Evolutionary conservation across 2,113 vertebrate genomes (phyloP), one percentile per base, ranked within the genome.

Genomic region (Aviceda subcristata): DNA sequence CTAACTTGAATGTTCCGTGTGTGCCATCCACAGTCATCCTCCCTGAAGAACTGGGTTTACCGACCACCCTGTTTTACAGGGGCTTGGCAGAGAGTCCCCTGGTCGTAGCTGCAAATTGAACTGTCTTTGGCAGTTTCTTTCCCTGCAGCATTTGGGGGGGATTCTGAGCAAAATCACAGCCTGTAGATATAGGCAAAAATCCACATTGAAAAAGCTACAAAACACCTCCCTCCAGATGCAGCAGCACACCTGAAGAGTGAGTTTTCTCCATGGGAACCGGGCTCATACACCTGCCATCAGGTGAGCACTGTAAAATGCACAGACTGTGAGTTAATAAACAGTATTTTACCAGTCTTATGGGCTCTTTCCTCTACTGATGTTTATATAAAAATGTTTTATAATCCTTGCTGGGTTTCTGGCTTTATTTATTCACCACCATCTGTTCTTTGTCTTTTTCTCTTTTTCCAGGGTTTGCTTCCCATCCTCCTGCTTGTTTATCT

Each of bases 401-500:
- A 84, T 86, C 59, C 59, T 92, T 75, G 63, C 82, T 90, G 36
- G 66, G 18, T 87, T 97, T 95, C 94, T 95, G 88, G 45, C 71
- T 97, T 82, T 73, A 20, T 95, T 96, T 91, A 89, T 63, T 93
- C 80, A 80, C 27, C 41, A 78, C 55, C 85, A 59, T 89, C 79
- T 94, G 87, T 81, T 96, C 87, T 97, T 95, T 72, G 30, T 90
- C 81, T 92, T 78, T 85, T 86, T 71, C 66, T 73, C 53, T 91
- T 96, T 91, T 85, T 92, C 60, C 45, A 72, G 36, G 34, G 60
- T 89, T 95, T 56, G 12, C 16, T 78, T 77, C 72, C 64, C 32
- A 39, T 41, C 38, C 64, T 87, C 29, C 66, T 84, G 13, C 74
- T 92, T 97, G 72, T 94, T 73, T 97, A 38, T 73, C 30, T 94